These are phyloP conservation scores for Ictalurus punctatus DNA, from an alignment of 2,113 vertebrate species.

Conservation along the genomic window DNA sequence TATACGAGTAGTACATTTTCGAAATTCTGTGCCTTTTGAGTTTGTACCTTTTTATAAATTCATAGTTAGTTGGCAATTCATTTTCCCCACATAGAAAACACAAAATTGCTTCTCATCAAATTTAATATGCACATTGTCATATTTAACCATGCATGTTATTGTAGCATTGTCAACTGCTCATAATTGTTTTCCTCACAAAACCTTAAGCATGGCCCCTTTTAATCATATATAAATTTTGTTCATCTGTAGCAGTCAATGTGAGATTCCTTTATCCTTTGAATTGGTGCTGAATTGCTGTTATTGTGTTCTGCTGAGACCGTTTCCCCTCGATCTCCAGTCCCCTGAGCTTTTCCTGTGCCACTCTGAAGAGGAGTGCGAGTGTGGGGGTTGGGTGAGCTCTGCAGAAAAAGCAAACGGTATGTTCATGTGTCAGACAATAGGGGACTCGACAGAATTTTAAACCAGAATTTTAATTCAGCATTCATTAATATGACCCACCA, in stretches of 20 bases:
- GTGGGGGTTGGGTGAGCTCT: conserved; percentile 1
- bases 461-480: neutral
- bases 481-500: neutral
- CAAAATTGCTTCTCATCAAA: neutral
- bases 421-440: neutral
- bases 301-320: neutral
- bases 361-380: conserved; percentile 8
- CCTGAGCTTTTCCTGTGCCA: neutral
- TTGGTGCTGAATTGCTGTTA: neutral
- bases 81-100: too few species aligned
- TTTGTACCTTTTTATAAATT: neutral
- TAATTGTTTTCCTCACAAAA: neutral
- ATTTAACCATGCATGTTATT: neutral
- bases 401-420: conserved; percentile 12
- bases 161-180: neutral
- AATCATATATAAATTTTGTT: neutral
- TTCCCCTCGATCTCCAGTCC: conserved; percentile 13
- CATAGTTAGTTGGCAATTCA: neutral
- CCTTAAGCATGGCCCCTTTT: neutral
- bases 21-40: neutral
- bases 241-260: neutral
- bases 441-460: neutral
- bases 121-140: neutral
- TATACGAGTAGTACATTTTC: neutral
- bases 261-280: neutral